Percentiles rank a stretch among this genome's conserved stretches.
Conservation (phyloP, 2,113 vertebrate species). For the Chelonoidis abingdonii region DNA sequence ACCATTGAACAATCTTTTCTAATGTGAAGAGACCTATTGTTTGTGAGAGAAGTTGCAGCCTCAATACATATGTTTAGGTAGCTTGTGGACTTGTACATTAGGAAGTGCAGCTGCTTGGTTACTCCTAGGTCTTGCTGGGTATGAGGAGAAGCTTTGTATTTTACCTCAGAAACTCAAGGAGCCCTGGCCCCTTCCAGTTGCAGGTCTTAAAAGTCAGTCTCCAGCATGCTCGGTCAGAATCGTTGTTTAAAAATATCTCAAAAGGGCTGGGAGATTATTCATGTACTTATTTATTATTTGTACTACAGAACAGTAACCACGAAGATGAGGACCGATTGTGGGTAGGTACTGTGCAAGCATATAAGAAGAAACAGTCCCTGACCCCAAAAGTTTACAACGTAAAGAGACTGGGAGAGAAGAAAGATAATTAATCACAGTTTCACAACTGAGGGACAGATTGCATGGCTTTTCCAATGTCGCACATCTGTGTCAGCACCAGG, state of each 20-base stretch:
- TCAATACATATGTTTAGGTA: neutral
- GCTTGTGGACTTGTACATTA: neutral
- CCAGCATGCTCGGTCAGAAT: neutral
- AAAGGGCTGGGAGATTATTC: rapidly evolving
- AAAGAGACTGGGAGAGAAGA: neutral
- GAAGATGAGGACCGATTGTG: rapidly evolving
- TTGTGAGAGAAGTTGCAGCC: neutral
- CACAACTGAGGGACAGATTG: neutral
- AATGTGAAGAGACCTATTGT: neutral
- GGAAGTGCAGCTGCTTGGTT: neutral
- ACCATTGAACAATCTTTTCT: neutral
- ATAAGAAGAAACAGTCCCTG: neutral
- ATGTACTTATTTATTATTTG: neutral
- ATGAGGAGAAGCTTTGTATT: neutral
- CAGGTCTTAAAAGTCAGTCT: neutral
- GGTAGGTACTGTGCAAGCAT: neutral
- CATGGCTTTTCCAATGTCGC: rapidly evolving
- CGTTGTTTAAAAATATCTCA: neutral
- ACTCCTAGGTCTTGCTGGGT: neutral
- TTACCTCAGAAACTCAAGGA: neutral
- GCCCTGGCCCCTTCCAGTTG: neutral
- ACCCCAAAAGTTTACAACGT: neutral
- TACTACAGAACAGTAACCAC: neutral
- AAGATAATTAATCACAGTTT: neutral
- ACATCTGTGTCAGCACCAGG: neutral